Conservation (phyloP, 2,113 vertebrate species). For the Reinhardtius hippoglossoides region DNA sequence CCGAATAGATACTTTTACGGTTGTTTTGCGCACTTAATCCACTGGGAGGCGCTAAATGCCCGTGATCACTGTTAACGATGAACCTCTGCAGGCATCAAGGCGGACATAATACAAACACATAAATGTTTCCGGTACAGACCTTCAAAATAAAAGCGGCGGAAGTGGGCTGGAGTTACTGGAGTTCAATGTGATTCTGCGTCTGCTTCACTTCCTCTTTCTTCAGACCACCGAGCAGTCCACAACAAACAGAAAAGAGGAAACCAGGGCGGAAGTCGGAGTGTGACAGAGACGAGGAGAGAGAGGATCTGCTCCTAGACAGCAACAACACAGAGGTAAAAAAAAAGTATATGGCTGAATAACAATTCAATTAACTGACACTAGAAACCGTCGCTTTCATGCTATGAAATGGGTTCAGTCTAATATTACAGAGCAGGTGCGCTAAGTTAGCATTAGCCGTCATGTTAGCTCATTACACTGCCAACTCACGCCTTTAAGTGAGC, state of each 20-base stretch:
- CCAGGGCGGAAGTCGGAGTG: not conserved
- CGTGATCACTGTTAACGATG: too few relatives aligned
- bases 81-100: not conserved
- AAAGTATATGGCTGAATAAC: not conserved
- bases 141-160: not conserved
- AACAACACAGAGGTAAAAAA: not conserved
- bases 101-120: too few relatives aligned
- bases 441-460: constrained; percentile 36
- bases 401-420: not conserved
- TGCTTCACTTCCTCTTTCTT: constrained; percentile 39
- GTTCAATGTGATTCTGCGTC: constrained; percentile 10
- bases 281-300: not conserved
- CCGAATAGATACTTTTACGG: not conserved
- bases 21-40: not conserved
- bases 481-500: not conserved
- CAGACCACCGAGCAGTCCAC: not conserved
- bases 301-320: not conserved
- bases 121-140: not conserved
- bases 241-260: constrained; percentile 42
- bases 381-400: too few relatives aligned
- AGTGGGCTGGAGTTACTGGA: too few relatives aligned
- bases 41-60: not conserved
- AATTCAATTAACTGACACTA: not conserved
- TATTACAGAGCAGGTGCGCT: constrained; percentile 62
- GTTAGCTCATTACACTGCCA: constrained; percentile 5